Evolutionary conservation across 2,888 invertebrate species (phyloP), one percentile per base, ranked within the genome.

Genomic region (Caenorhabditis japonica): DNA sequence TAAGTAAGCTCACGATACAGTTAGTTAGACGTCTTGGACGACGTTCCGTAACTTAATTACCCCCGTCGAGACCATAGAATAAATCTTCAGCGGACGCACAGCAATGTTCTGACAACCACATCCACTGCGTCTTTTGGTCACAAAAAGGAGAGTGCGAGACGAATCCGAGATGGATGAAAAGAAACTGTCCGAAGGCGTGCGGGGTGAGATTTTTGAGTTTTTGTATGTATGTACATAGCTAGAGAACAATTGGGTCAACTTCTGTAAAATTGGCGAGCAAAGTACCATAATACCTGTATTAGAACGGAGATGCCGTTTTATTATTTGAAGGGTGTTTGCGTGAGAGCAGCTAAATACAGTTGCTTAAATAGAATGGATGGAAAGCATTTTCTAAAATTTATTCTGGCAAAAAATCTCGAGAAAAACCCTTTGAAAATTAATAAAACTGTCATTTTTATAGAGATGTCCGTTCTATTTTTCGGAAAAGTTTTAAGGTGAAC

Each of bases 111-210:
- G 79, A 82, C 53, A 44, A 41, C 3, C 68, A 81, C 58, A 17
- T 62, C 8, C 72, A 73, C 56, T 85, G 85, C 51, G 44, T 43
- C n/a, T 80, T 82, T 51, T 85, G 85, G 85, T 69, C 83, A 17
- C 51, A 70, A 25, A 52, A 44, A 15, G 74, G 75, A 33, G 86
- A 86, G 62, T 86, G 86, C 47, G 58, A 53, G 7, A 39, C 44
- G n/a, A 86, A 86, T 66, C 81, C 84, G 4, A 52, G 58, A 27
- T 85, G 81, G 80, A 85, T 85, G 85, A 59, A 56, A 3, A 53
- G 55, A 52, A 76, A 85, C 49, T 85, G 85, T 61, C 70, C 55
- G 25, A 64, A 70, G 39, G 75, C 84, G 8, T 84, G 84, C 36
- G 69, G 60, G 38, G 61, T 61, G 46, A 46, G 59, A 39, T 3